Base-by-base conservation (phyloP, 1,140 invertebrate species). In the Macrosteles quadrilineatus region DNA sequence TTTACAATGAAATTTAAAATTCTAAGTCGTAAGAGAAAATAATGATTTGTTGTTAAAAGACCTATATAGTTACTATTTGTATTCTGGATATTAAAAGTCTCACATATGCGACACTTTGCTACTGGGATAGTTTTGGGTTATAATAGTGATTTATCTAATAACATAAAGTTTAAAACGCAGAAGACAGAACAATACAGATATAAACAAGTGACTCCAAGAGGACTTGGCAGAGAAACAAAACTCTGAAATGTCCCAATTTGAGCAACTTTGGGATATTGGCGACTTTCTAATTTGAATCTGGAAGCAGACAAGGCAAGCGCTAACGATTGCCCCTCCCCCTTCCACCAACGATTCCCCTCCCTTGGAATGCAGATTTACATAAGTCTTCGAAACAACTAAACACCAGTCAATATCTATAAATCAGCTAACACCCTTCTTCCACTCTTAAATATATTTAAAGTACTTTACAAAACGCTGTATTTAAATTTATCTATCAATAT, bases 221-320 rank as follows among this genome's bases (percentile, higher is more conserved):
- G 23, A 50, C 4, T 50, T 50, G 47, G 47, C 21, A 27, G 21
- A 14, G 27, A 29, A 59, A 25, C 21, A 59, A 59, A 36, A 59
- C 21, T 29, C 2, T 14, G 21, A 29, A 59, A 59, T 59, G 55
- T 59, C 27, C 55, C 55, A 59, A 59, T 59, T 59, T 59, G 27
- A 59, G 25, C 55, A 59, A 59, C 23, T 59, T 59, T 29, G 21
- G 55, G 55, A 59, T 30, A 59, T 59, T 59, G 55, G 55, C 55
- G 55, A 59, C 55, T 59, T 59, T 59, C 55, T 59, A 59, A 59
- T 59, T 59, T 59, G 55, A 59, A 59, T 59, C 23, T 29, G 55
- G 55, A 29, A 11, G 55, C 55, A 25, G 55, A 59, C 55, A 59
- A 59, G 55, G 2, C 6, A 23, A 29, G 25, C 21, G 55, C 23